Percentiles rank a stretch among this genome's conserved stretches.
Evolutionary conservation across 2,888 invertebrate genomes (phyloP).

Genomic region (Dendrolimus pini): DNA sequence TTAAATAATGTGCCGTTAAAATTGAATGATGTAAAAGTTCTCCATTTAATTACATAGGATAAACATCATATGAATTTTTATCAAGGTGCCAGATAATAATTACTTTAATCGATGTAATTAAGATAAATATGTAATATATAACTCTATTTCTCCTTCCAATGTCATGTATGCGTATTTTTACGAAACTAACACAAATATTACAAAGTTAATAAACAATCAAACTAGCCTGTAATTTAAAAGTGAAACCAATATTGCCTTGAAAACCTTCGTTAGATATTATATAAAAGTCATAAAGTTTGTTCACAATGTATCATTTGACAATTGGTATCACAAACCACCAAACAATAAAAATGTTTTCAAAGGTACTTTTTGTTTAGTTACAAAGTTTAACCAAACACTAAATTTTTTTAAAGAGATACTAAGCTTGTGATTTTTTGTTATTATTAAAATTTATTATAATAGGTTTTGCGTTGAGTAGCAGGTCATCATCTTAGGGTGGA

Average conservation of each 20-base stretch:
- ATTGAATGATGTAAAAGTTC: no score
- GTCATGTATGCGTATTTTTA: neutral
- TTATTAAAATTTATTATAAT: no score
- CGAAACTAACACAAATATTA: neutral
- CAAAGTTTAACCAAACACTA: neutral
- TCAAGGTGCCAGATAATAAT: no score
- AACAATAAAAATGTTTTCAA: neutral
- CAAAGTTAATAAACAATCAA: neutral
- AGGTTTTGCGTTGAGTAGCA: no score
- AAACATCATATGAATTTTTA: no score
- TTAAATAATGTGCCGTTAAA: no score
- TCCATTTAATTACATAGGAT: no score
- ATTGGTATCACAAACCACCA: neutral
- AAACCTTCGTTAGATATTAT: conserved; percentile 4
- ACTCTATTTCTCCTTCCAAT: no score
- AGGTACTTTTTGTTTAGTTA: neutral
- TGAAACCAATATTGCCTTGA: conserved; percentile 5
- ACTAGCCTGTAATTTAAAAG: conserved; percentile 1
- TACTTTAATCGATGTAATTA: no score
- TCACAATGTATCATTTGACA: conserved; percentile 6
- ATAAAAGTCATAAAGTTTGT: conserved; percentile 6
- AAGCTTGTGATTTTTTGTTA: no score
- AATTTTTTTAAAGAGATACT: neutral
- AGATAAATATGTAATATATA: no score
- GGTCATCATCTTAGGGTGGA: no score